A percentile compares a stretch with the other conserved stretches of the same genome.
These are phyloP conservation scores for Bibio marci DNA, from an alignment of 2,888 invertebrate species.

Conservation along the genomic window DNA sequence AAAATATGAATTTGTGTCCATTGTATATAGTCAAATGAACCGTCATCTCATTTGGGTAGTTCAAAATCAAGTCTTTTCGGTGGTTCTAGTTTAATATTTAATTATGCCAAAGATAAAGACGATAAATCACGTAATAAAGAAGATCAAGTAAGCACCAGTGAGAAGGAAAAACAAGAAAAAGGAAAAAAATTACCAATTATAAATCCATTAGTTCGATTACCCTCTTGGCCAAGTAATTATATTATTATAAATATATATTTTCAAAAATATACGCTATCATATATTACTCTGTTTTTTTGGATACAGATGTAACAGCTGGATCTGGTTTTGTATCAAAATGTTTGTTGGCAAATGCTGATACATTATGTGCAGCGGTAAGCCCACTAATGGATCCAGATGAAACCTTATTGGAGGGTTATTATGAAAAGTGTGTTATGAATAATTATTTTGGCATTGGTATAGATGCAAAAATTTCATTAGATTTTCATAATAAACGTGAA, in stretches of 20 bases:
- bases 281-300: neutral
- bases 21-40: slow-evolving; percentile 24
- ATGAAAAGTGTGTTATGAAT: slow-evolving; percentile 94
- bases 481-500: slow-evolving; percentile 93
- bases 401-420: slow-evolving; percentile 70
- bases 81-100: slow-evolving; percentile 23
- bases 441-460: slow-evolving; percentile 98
- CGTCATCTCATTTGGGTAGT: slow-evolving; percentile 38
- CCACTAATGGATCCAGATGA: slow-evolving; percentile 88
- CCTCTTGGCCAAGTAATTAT: slow-evolving; percentile 68
- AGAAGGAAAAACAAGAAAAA: slow-evolving; percentile 35
- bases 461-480: slow-evolving; percentile 92
- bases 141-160: slow-evolving; percentile 16
- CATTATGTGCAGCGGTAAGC: slow-evolving; percentile 89
- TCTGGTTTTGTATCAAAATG: slow-evolving; percentile 89
- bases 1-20: neutral
- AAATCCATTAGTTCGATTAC: slow-evolving; percentile 71
- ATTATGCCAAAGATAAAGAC: slow-evolving; percentile 25
- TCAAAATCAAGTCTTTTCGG: slow-evolving; percentile 36
- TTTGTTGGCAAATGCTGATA: slow-evolving; percentile 87
- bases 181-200: slow-evolving; percentile 70
- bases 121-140: slow-evolving; percentile 23
- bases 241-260: neutral
- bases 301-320: slow-evolving; percentile 45
- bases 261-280: neutral